phyloP scores from a whole-genome alignment of 2,797 vertebrate genomes.

The Lindbergichthys nudifrons region DNA sequence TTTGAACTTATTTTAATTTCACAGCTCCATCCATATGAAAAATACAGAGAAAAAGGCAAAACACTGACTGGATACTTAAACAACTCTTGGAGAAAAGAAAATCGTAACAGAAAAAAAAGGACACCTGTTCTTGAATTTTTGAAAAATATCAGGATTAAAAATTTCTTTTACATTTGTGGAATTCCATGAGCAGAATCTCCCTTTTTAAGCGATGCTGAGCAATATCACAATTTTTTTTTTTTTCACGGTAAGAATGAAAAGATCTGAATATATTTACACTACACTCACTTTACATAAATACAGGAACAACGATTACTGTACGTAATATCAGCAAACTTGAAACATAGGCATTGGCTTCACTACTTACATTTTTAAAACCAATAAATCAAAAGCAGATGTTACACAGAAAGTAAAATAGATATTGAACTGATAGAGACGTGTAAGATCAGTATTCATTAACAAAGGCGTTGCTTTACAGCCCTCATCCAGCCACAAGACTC shows the following conservation, averaged over 20 bases:
- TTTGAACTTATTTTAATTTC: slow-evolving; percentile 99
- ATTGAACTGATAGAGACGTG: slow-evolving; percentile 74
- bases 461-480: slow-evolving; percentile 72
- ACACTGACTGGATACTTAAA: slow-evolving; percentile 98
- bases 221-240: slow-evolving; percentile 89
- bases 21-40: slow-evolving; percentile 99
- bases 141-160: slow-evolving; percentile 91
- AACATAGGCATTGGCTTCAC: slow-evolving; percentile 95
- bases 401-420: slow-evolving; percentile 81
- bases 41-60: slow-evolving; percentile 89
- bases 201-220: slow-evolving; percentile 92
- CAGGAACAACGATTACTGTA: slow-evolving; percentile 98
- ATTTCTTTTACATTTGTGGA: slow-evolving; percentile 87
- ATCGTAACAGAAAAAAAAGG: slow-evolving; percentile 67
- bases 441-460: slow-evolving; percentile 76
- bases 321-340: slow-evolving; percentile 96
- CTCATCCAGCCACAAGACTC: slow-evolving; percentile 64
- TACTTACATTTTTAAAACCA: slow-evolving; percentile 88
- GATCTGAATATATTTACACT: slow-evolving; percentile 99
- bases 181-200: slow-evolving; percentile 92
- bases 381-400: slow-evolving; percentile 84
- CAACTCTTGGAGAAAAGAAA: slow-evolving; percentile 87
- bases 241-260: slow-evolving; percentile 93
- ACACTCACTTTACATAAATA: slow-evolving; percentile 99
- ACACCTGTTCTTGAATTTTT: slow-evolving; percentile 93